These are phyloP conservation scores for Neocrepidodera transversa DNA, from an alignment of 2,888 invertebrate genomes.

Conservation along the genomic window DNA sequence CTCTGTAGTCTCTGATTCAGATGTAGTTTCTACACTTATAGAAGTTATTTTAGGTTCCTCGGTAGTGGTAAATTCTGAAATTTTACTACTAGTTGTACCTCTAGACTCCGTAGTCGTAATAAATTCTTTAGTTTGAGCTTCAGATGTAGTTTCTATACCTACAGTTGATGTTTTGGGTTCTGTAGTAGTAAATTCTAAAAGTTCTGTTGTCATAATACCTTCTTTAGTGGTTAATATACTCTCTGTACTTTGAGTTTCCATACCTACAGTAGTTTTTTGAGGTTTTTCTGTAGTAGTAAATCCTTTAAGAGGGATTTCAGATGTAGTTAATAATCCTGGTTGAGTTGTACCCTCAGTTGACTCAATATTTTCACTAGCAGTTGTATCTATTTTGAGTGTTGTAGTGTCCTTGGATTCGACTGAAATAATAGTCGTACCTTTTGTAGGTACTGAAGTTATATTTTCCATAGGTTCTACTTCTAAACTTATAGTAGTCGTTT, in stretches of 20 bases:
- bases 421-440: slow-evolving; percentile 8
- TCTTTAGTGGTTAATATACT: too few species aligned
- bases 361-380: too few species aligned
- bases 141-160: slow-evolving; percentile 10
- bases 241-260: too few species aligned
- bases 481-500: too few species aligned
- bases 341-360: too few species aligned
- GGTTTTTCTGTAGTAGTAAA: not conserved
- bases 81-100: not conserved
- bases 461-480: not conserved
- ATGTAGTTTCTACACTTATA: too few species aligned
- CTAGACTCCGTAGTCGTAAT: not conserved
- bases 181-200: not conserved
- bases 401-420: too few species aligned
- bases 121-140: not conserved
- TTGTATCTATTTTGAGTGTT: too few species aligned
- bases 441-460: slow-evolving; percentile 17
- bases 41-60: too few species aligned
- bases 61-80: too few species aligned
- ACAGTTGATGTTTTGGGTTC: too few species aligned
- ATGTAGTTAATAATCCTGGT: not conserved
- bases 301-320: not conserved
- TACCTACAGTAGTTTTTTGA: not conserved
- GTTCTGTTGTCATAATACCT: not conserved
- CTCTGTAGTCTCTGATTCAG: too few species aligned